Percentiles rank a stretch among this genome's conserved stretches.
Evolutionary conservation across 2,797 vertebrate species (phyloP).

Genomic region (Rhinogobio ventralis): DNA sequence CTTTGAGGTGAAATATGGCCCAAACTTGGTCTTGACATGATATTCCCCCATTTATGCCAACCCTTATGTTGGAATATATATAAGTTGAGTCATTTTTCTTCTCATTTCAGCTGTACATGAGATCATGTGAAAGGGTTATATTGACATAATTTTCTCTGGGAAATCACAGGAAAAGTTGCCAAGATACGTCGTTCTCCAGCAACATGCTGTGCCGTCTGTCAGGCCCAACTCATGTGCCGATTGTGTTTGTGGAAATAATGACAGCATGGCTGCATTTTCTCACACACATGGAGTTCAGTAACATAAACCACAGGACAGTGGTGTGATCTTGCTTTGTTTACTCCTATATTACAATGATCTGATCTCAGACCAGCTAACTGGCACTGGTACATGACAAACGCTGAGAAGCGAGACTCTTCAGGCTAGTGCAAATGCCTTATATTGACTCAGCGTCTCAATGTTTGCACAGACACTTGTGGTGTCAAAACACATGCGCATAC

Average conservation of each 20-base stretch:
- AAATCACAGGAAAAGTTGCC: background rate
- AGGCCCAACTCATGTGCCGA: background rate
- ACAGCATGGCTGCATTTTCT: background rate
- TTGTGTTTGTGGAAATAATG: background rate
- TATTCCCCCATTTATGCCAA: background rate
- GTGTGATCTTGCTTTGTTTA: background rate
- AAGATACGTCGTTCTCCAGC: background rate
- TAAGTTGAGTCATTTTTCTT: background rate
- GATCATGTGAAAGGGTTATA: background rate
- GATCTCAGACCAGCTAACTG: no score
- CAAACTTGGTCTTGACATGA: background rate
- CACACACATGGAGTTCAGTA: background rate
- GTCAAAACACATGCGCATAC: conserved; percentile 43
- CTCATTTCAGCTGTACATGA: background rate
- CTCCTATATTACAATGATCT: background rate
- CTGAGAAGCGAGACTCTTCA: conserved; percentile 47
- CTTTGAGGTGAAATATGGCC: background rate
- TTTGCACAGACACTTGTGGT: conserved; percentile 52
- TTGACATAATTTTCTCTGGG: background rate
- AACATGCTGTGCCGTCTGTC: background rate
- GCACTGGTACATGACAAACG: background rate
- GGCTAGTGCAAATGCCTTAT: conserved; percentile 48
- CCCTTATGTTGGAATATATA: background rate
- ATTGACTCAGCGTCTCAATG: conserved; percentile 44
- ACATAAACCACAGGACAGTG: background rate